These are phyloP conservation scores for Prunella strophiata DNA, from an alignment of 2,797 vertebrate species.

Conservation along the genomic window DNA sequence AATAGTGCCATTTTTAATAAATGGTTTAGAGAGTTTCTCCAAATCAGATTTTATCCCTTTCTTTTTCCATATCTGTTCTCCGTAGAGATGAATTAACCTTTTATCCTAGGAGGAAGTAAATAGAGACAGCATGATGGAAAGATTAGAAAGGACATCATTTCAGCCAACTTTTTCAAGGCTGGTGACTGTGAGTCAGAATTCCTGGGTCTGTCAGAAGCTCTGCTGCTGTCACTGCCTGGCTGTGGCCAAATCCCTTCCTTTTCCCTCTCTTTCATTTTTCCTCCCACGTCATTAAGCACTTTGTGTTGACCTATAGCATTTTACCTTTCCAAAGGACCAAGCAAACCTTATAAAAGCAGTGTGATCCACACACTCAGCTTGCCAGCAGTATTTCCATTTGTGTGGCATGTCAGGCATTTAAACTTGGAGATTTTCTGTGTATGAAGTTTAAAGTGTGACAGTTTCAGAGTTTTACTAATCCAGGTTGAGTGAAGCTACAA, in stretches of 20 bases:
- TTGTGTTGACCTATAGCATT: neutral
- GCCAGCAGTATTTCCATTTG: neutral
- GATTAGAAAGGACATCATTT: neutral
- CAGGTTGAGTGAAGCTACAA: neutral
- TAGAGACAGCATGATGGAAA: conserved; percentile 1
- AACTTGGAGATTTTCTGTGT: neutral
- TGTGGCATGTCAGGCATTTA: neutral
- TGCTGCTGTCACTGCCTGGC: neutral
- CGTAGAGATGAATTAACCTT: conserved; percentile 25
- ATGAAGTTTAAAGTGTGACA: neutral
- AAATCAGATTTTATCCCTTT: neutral
- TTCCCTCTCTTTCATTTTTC: neutral
- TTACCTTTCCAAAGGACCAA: neutral
- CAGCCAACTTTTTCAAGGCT: neutral
- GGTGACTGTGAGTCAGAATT: neutral
- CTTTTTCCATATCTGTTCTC: neutral
- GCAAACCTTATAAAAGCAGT: neutral
- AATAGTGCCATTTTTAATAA: conserved; percentile 10
- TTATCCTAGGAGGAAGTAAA: conserved; percentile 23
- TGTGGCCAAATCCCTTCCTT: neutral
- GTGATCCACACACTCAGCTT: neutral
- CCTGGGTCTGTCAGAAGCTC: neutral
- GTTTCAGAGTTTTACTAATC: neutral
- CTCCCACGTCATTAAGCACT: neutral
- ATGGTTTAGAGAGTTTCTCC: neutral